These are phyloP conservation scores for Crotalus tigris DNA, from an alignment of 2,113 vertebrate genomes.

Conservation along the genomic window DNA sequence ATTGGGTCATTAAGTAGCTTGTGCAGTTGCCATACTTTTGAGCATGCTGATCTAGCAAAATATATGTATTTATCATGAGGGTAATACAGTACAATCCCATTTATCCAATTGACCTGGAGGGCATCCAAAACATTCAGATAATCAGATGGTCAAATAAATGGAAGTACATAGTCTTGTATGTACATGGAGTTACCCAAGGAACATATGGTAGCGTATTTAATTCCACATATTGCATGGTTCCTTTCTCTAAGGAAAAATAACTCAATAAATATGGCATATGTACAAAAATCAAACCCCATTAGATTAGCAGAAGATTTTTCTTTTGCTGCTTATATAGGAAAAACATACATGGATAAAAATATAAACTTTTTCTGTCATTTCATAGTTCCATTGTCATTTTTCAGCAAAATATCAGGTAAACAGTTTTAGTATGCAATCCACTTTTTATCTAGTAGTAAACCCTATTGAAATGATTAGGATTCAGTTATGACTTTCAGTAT, in stretches of 20 bases:
- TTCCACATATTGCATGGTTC: conserved; percentile 24
- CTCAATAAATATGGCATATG: conserved; percentile 25
- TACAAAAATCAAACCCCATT: conserved; percentile 26
- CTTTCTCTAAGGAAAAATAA: conserved; percentile 45
- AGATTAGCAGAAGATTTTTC: conserved; percentile 17
- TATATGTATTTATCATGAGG: conserved; percentile 37
- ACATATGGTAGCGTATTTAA: conserved; percentile 14
- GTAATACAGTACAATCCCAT: conserved; percentile 13
- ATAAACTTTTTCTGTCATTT: conserved; percentile 2
- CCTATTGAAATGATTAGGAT: not conserved
- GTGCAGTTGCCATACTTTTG: conserved; percentile 45
- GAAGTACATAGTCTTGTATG: not conserved
- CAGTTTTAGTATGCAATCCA: not conserved
- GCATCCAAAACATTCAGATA: conserved; percentile 20
- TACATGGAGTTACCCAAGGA: not conserved
- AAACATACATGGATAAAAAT: conserved; percentile 41
- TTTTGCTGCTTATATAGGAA: conserved; percentile 28
- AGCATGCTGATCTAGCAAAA: conserved; percentile 44
- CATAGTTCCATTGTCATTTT: not conserved
- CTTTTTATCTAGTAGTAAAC: not conserved
- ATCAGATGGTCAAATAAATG: conserved; percentile 22
- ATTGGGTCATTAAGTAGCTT: conserved; percentile 6
- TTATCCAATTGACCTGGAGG: conserved; percentile 25
- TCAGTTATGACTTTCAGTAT: not conserved
- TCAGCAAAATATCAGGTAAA: not conserved